Percentiles rank a stretch among this genome's conserved stretches.
Conservation (phyloP, 2,888 invertebrate genomes). For the Stegophylla sp. region DNA sequence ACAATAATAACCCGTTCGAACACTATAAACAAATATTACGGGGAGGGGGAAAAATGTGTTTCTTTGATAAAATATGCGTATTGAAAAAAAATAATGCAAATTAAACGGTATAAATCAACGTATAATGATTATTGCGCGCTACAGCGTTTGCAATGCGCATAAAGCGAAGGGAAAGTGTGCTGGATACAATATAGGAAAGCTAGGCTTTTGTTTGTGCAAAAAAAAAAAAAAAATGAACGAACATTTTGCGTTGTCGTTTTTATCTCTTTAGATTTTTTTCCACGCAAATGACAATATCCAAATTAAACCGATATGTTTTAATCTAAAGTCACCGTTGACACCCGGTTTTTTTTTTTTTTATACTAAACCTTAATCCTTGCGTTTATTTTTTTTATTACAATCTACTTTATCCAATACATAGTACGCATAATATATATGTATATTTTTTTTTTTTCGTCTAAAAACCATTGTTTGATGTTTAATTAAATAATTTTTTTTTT, state of each 20-base stretch:
- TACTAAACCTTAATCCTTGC: constrained; percentile 35
- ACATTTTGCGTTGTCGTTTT: constrained; percentile 47
- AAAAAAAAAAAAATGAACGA: constrained; percentile 31
- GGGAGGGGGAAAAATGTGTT: constrained; percentile 13
- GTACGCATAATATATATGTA: constrained; percentile 5
- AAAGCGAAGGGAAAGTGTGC: background rate
- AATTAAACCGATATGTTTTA: constrained; percentile 58
- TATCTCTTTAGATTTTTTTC: constrained; percentile 48
- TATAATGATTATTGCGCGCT: constrained; percentile 36
- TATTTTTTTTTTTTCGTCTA: constrained; percentile 13
- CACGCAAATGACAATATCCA: constrained; percentile 44
- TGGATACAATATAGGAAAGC: constrained; percentile 10
- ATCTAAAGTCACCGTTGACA: constrained; percentile 51
- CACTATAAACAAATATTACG: background rate
- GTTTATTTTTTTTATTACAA: constrained; percentile 42
- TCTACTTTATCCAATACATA: constrained; percentile 7
- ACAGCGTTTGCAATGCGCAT: background rate
- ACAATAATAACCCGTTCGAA: background rate
- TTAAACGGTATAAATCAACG: constrained; percentile 51
- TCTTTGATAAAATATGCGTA: constrained; percentile 17
- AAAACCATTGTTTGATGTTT: constrained; percentile 51
- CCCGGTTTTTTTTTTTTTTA: constrained; percentile 24
- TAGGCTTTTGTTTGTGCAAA: constrained; percentile 28
- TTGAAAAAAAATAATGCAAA: constrained; percentile 28
- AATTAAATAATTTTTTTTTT: constrained; percentile 47